Evolutionary conservation across 2,113 vertebrate genomes (phyloP), one percentile per base, ranked within the genome.

Genomic region (Thermophis baileyi): DNA sequence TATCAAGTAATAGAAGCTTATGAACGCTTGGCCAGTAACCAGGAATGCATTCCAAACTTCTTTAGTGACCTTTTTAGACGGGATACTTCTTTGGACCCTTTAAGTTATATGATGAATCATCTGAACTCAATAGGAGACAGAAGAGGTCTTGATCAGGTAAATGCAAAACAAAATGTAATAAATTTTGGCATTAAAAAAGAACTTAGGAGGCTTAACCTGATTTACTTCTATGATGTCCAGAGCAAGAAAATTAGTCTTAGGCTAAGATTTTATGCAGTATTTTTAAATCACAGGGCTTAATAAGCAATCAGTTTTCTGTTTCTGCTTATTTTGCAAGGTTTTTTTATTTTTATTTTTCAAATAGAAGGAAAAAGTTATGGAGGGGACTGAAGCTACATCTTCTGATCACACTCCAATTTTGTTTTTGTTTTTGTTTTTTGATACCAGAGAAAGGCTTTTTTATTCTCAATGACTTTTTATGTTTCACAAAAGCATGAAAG

Each of bases 101-200:
- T 98, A 93, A 98, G 98, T 95, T 98, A 98, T 95, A 98, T 98
- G 98, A 97, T 98, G 96, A 98, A 98, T 94, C 98, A 98, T 94
- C 96, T 98, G 90, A 98, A 98, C 44, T 93, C 95, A n/a, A 90
- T 98, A 50, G 98, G 98, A 0, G 98, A 98, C 96, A 97, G 97
- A 0, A 74, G 96, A 91, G 97, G 97, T 46, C 93, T 98, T 27
- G 98, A 98, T 87, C 97, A 98, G 98, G 98, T 98, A 96, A 87
- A 91, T 46, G n/a, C 85, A 94, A 95, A 94, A 57, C 0, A 51
- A 89, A 89, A 88, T 24, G 0, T 88, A 27, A 85, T 51, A 14
- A 1, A 47, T 53, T 24, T 60, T 81, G 30, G 27, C 88, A 30
- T 90, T 85, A 47, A 30, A 86, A 22, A 30, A 87, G 60, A 22